Evolutionary conservation across 2,797 vertebrate species (phyloP).

Genomic region (Myotis myotis): DNA sequence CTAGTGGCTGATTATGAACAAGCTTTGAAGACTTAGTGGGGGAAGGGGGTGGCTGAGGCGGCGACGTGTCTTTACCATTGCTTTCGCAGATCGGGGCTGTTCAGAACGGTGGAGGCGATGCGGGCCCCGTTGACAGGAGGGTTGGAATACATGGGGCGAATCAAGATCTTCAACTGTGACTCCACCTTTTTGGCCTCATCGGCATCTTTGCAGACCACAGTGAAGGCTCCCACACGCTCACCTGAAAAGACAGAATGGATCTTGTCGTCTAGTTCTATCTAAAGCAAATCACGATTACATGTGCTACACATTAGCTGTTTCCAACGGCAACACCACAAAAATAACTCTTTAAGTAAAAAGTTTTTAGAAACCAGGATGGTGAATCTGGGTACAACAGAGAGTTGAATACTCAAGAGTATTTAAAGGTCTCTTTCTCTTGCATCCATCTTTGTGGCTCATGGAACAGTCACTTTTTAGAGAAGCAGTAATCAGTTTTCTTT

Average conservation of each 20-base stretch:
- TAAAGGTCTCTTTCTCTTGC: background rate
- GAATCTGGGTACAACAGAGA: background rate
- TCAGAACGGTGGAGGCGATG: constrained; percentile 94
- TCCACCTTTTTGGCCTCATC: constrained; percentile 98
- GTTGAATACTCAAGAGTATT: background rate
- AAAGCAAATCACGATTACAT: background rate
- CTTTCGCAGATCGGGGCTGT: constrained; percentile 90
- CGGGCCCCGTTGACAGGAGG: constrained; percentile 96
- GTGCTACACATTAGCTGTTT: background rate
- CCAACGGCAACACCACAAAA: background rate
- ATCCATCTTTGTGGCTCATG: background rate
- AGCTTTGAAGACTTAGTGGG: fast-evolving
- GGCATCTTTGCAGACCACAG: constrained; percentile 90
- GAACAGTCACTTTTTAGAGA: background rate
- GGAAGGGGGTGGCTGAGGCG: background rate
- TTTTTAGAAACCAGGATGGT: background rate
- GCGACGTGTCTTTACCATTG: constrained; percentile 85
- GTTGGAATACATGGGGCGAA: constrained; percentile 98
- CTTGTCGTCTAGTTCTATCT: background rate
- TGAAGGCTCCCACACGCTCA: constrained; percentile 97
- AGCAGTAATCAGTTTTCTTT: background rate
- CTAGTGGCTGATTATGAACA: background rate
- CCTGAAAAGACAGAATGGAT: constrained; percentile 83
- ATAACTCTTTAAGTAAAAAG: background rate
- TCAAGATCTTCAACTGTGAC: constrained; percentile 98